Evolutionary conservation across 2,113 vertebrate species (phyloP).

Genomic region (Cyphomyrus discorhynchus): DNA sequence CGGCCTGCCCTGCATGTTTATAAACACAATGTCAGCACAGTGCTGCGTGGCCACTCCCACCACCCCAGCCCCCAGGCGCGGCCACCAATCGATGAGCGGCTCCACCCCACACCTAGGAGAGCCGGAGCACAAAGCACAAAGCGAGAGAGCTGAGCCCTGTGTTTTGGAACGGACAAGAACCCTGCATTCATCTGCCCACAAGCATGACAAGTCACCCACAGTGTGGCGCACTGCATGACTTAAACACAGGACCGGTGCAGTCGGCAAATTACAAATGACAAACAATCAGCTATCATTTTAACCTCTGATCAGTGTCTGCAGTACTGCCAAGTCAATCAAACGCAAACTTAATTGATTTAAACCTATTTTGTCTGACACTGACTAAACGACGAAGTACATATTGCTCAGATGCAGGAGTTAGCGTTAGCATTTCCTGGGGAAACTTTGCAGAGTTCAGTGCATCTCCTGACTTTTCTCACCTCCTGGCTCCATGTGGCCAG

Average conservation of each 20-base stretch:
- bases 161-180: background rate
- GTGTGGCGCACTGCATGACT: background rate
- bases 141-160: background rate
- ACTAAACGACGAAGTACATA: background rate
- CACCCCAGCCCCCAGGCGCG: background rate
- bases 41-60: conserved; percentile 63
- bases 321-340: background rate
- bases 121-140: background rate
- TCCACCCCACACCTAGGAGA: background rate
- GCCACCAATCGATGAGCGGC: conserved; percentile 30
- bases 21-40: conserved; percentile 69
- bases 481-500: background rate
- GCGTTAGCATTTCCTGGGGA: background rate
- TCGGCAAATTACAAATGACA: background rate
- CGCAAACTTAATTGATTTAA: no score
- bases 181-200: conserved; percentile 1
- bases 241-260: no score
- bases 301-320: background rate
- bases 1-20: conserved; percentile 42
- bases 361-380: background rate
- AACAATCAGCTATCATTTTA: background rate
- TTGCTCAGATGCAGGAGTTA: background rate
- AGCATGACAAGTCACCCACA: background rate
- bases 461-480: background rate
- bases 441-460: background rate